These are phyloP conservation scores for Lathronympha strigana DNA, from an alignment of 2,888 invertebrate genomes.

Conservation along the genomic window DNA sequence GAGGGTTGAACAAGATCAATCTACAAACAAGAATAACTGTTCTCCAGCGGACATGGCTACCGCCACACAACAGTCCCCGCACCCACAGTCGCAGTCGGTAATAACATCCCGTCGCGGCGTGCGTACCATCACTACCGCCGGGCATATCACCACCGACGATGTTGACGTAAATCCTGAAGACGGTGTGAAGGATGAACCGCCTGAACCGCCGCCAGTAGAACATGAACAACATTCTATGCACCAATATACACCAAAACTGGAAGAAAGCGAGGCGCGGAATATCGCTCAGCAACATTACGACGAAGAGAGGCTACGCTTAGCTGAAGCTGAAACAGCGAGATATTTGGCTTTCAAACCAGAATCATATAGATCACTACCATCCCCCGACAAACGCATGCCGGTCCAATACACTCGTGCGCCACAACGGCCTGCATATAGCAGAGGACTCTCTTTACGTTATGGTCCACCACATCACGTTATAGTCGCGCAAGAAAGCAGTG, in stretches of 20 bases:
- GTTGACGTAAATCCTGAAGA: conserved; percentile 59
- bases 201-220: conserved; percentile 59
- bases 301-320: conserved; percentile 68
- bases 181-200: conserved; percentile 73
- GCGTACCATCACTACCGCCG: conserved; percentile 85
- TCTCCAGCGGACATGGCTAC: conserved; percentile 67
- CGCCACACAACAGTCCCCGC: conserved; percentile 61
- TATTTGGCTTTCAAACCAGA: conserved; percentile 75
- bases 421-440: conserved; percentile 56
- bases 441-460: conserved; percentile 67
- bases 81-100: conserved; percentile 73
- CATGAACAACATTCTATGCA: conserved; percentile 54
- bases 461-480: conserved; percentile 69
- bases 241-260: conserved; percentile 62
- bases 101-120: conserved; percentile 84
- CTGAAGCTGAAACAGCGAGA: conserved; percentile 70
- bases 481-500: conserved; percentile 64
- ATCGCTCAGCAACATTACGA: conserved; percentile 62
- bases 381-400: conserved; percentile 58
- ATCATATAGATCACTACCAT: conserved; percentile 64
- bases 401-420: conserved; percentile 56
- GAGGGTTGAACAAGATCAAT: conserved; percentile 48
- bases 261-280: conserved; percentile 54
- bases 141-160: conserved; percentile 80
- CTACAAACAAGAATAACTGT: conserved; percentile 47